Evolutionary conservation across 2,113 vertebrate species (phyloP).

Genomic region (Aegithalos caudatus): DNA sequence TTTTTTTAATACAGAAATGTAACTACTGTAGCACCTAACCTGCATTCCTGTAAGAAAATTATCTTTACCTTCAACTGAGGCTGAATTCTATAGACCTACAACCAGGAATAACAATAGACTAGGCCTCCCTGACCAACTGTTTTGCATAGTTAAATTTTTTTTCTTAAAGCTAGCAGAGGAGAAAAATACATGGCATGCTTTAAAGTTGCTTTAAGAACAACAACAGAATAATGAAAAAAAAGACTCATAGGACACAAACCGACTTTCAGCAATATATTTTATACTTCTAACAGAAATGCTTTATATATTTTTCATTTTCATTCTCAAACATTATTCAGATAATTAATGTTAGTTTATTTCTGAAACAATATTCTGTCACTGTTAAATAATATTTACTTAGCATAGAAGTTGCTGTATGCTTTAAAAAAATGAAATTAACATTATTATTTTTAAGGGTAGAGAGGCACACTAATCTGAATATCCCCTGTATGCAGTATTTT

Average conservation of each 20-base stretch:
- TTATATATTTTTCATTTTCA: background rate
- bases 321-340: background rate
- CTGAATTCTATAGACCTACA: background rate
- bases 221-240: background rate
- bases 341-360: background rate
- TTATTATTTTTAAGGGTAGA: conserved; percentile 13
- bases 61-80: background rate
- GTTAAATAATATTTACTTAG: background rate
- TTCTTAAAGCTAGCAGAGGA: background rate
- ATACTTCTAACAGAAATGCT: background rate
- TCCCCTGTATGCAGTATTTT: conserved; percentile 16
- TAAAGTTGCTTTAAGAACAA: background rate
- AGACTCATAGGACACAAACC: background rate
- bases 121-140: background rate
- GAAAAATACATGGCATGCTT: background rate
- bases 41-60: background rate
- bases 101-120: background rate
- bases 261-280: background rate
- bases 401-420: background rate
- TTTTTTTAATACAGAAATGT: background rate
- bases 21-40: background rate
- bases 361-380: background rate
- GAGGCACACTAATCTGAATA: background rate
- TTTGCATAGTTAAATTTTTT: background rate
- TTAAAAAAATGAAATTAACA: background rate